Evolutionary conservation across 2,113 vertebrate genomes (phyloP).

Genomic region (Aramus guarauna): DNA sequence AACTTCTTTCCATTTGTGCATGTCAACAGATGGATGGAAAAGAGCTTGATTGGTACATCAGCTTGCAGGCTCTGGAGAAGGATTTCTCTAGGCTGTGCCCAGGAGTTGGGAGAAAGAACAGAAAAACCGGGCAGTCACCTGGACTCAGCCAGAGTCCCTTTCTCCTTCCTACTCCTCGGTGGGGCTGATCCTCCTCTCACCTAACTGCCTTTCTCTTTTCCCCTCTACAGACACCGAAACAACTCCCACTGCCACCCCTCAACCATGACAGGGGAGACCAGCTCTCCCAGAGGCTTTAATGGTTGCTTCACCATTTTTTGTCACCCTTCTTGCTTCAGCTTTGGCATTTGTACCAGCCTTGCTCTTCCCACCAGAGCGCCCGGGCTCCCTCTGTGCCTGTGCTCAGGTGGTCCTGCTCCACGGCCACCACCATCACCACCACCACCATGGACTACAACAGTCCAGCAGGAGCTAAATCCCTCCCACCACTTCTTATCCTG

Average conservation of each 20-base stretch:
- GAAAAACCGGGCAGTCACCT: not conserved
- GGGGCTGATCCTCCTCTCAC: not conserved
- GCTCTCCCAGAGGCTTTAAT: not conserved
- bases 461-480: not conserved
- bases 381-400: not conserved
- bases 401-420: not conserved
- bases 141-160: not conserved
- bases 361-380: not conserved
- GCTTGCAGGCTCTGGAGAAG: not conserved
- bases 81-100: not conserved
- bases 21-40: not conserved
- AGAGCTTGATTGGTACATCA: not conserved
- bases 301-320: not conserved
- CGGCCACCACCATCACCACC: not conserved
- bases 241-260: not conserved
- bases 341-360: not conserved
- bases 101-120: not conserved
- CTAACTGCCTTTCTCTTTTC: not conserved
- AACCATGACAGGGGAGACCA: not conserved
- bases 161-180: not conserved
- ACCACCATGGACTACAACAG: not conserved
- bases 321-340: not conserved
- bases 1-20: not conserved
- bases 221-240: not conserved
- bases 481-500: not conserved